Percentiles rank a stretch among this genome's conserved stretches.
Conservation (phyloP, 2,888 invertebrate species). For the Sarcophaga carnaria region DNA sequence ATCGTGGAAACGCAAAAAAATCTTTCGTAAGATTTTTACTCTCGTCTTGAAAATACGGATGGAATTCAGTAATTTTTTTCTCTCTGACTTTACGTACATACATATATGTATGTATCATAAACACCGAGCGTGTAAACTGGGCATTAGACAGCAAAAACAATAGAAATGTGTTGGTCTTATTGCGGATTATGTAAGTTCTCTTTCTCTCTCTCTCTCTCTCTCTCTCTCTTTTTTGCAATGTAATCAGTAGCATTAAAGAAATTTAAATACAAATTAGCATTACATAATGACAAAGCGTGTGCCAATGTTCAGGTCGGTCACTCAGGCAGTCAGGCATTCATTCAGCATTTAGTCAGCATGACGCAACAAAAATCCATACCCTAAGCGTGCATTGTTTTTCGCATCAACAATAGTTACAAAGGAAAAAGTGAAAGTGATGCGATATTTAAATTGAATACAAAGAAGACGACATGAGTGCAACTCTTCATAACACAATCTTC, state of each 20-base stretch:
- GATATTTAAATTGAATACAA: slow-evolving; percentile 45
- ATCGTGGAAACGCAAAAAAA: too few relatives aligned
- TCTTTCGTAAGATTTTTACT: too few relatives aligned
- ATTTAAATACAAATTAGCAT: slow-evolving; percentile 1
- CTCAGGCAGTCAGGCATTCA: neutral
- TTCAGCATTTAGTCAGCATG: slow-evolving; percentile 44
- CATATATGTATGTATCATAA: too few relatives aligned
- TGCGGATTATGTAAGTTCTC: slow-evolving; percentile 44
- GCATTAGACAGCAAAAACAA: slow-evolving; percentile 46
- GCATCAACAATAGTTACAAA: neutral
- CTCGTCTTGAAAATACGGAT: too few relatives aligned
- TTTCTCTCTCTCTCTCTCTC: too few relatives aligned
- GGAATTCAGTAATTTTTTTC: too few relatives aligned
- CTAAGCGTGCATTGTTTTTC: neutral
- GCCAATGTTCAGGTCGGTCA: slow-evolving; percentile 27
- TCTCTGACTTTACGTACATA: too few relatives aligned
- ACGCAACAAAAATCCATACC: slow-evolving; percentile 19
- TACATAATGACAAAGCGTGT: slow-evolving; percentile 51
- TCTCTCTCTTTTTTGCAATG: neutral
- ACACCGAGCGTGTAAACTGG: too few relatives aligned
- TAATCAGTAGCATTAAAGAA: slow-evolving; percentile 1
- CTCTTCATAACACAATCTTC: neutral
- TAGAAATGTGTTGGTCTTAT: slow-evolving; percentile 17
- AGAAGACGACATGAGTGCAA: neutral
- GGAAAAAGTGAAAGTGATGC: slow-evolving; percentile 53